phyloP scores from a whole-genome alignment of 2,113 vertebrate genomes.

The Corythaixoides concolor region DNA sequence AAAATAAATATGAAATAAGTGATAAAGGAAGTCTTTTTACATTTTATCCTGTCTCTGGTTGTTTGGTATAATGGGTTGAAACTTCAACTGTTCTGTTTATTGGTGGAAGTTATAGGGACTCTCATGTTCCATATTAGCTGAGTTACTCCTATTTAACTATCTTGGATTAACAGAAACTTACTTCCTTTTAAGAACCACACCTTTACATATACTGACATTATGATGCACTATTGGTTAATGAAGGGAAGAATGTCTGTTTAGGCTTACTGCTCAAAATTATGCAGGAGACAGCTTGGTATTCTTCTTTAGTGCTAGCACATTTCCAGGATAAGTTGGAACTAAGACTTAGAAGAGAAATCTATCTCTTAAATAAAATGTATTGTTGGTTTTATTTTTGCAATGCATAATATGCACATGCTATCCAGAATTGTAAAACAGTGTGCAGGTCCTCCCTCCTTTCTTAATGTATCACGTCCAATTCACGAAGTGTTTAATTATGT shows the following conservation, averaged over 20 bases:
- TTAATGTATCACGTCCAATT: background rate
- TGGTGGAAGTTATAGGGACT: slow-evolving; percentile 28
- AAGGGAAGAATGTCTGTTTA: background rate
- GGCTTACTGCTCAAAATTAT: background rate
- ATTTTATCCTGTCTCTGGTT: background rate
- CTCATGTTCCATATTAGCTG: background rate
- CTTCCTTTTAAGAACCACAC: background rate
- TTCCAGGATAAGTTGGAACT: background rate
- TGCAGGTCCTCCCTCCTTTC: background rate
- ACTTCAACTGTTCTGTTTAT: background rate
- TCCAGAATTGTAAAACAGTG: background rate
- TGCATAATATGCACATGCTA: background rate
- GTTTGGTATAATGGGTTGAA: background rate
- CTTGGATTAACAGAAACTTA: slow-evolving; percentile 39
- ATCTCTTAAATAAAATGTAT: background rate
- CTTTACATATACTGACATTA: background rate
- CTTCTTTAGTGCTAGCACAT: background rate
- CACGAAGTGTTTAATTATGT: background rate
- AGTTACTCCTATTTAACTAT: slow-evolving; percentile 28
- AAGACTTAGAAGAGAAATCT: background rate
- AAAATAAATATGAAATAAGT: background rate
- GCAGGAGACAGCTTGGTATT: background rate
- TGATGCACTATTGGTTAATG: background rate
- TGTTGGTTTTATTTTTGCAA: background rate
- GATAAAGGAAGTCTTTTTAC: background rate